Evolutionary conservation across 2,113 vertebrate species (phyloP).

Genomic region (Hemiscyllium ocellatum): DNA sequence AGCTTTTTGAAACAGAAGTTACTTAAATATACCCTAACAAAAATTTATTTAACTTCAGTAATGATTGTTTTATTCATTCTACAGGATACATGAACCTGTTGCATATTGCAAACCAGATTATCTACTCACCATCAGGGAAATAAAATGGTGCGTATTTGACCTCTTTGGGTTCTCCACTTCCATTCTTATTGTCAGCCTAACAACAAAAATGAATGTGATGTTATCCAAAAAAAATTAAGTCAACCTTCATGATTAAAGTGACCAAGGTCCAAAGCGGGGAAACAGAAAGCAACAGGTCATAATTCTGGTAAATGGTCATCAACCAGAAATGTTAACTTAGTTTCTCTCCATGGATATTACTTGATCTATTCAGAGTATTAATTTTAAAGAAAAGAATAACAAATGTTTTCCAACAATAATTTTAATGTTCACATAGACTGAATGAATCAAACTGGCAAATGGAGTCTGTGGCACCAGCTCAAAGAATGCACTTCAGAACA

Average conservation of each 20-base stretch:
- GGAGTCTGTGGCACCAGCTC: no score
- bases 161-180: slow-evolving; percentile 58
- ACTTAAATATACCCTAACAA: not conserved
- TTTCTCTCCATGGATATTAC: not conserved
- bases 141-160: slow-evolving; percentile 83
- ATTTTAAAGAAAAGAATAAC: not conserved
- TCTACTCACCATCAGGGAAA: slow-evolving; percentile 81
- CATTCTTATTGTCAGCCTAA: slow-evolving; percentile 50
- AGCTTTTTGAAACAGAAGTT: not conserved
- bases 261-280: not conserved
- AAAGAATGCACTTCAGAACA: not conserved
- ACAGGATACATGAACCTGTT: not conserved
- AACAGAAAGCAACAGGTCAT: not conserved
- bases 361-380: not conserved
- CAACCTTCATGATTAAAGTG: not conserved
- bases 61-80: not conserved
- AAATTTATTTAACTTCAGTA: not conserved
- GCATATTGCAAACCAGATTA: not conserved
- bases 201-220: not conserved
- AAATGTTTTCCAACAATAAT: not conserved
- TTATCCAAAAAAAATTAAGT: not conserved
- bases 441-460: not conserved
- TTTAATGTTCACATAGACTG: not conserved
- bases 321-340: not conserved
- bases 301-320: not conserved